Conservation (phyloP, 2,113 vertebrate genomes). For the Phyllostomus discolor region DNA sequence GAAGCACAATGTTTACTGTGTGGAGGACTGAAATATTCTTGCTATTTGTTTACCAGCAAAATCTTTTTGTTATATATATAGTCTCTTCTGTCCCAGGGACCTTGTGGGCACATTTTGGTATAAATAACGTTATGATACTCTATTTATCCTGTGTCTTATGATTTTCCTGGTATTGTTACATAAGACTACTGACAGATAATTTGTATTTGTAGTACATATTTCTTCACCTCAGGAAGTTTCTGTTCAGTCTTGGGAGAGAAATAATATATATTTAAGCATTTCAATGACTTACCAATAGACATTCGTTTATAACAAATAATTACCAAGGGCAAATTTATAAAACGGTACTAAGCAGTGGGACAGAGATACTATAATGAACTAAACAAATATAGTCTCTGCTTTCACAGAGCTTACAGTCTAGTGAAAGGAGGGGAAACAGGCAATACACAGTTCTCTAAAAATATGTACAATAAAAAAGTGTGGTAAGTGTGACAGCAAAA, state of each 20-base stretch:
- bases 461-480: not conserved
- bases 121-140: conserved; percentile 57
- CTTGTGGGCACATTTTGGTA: conserved; percentile 69
- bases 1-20: not conserved
- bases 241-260: conserved; percentile 20
- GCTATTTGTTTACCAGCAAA: conserved; percentile 59
- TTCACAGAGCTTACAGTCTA: not conserved
- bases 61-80: conserved; percentile 74
- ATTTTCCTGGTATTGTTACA: conserved; percentile 65
- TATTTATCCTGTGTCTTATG: conserved; percentile 59
- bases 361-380: not conserved
- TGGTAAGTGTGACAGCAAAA: not conserved
- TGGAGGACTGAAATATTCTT: conserved; percentile 14
- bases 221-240: conserved; percentile 24
- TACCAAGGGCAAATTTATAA: not conserved
- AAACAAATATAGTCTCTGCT: not conserved
- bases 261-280: conserved; percentile 33
- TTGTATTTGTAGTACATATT: conserved; percentile 34
- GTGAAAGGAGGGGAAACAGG: not conserved
- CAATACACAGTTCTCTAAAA: not conserved
- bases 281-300: not conserved
- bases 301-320: conserved; percentile 20
- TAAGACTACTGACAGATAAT: conserved; percentile 63
- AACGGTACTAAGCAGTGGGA: not conserved
- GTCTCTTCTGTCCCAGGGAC: conserved; percentile 57